A percentile compares a stretch with the other conserved stretches of the same genome.
Conservation (phyloP, 1,140 invertebrate genomes). For the Lordiphosa collinella region DNA sequence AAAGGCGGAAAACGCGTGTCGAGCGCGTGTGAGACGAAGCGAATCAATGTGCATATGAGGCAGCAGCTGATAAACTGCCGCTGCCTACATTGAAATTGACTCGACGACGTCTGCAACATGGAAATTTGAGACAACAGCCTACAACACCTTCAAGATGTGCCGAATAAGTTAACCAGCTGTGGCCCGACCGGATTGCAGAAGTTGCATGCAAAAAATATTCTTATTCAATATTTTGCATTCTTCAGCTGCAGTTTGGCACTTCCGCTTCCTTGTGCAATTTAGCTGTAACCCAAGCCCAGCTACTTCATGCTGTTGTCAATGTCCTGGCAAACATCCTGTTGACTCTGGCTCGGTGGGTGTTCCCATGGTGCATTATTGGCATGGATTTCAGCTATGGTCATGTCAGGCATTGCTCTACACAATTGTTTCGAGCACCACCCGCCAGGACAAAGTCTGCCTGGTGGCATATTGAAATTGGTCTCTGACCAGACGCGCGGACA, state of each 20-base stretch:
- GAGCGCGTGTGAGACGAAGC: conserved; percentile 36
- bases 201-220: conserved; percentile 31
- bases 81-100: not conserved
- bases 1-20: conserved; percentile 35
- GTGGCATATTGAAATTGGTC: conserved; percentile 27
- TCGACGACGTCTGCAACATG: conserved; percentile 14
- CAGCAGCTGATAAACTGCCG: conserved; percentile 30
- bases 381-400: conserved; percentile 38
- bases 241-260: conserved; percentile 38
- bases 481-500: conserved; percentile 9
- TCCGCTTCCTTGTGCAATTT: conserved; percentile 43
- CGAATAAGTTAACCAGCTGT: conserved; percentile 22
- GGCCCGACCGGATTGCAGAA: not conserved
- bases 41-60: conserved; percentile 26
- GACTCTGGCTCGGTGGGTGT: conserved; percentile 16
- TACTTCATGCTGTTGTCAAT: conserved; percentile 13
- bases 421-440: conserved; percentile 15
- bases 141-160: not conserved
- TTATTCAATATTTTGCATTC: conserved; percentile 9
- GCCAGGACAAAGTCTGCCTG: conserved; percentile 7
- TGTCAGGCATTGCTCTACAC: conserved; percentile 4
- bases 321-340: conserved; percentile 38
- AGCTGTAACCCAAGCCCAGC: conserved; percentile 26
- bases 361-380: conserved; percentile 23
- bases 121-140: conserved; percentile 23